Evolutionary conservation across 2,888 invertebrate genomes (phyloP).

Genomic region (Sturmia bella): DNA sequence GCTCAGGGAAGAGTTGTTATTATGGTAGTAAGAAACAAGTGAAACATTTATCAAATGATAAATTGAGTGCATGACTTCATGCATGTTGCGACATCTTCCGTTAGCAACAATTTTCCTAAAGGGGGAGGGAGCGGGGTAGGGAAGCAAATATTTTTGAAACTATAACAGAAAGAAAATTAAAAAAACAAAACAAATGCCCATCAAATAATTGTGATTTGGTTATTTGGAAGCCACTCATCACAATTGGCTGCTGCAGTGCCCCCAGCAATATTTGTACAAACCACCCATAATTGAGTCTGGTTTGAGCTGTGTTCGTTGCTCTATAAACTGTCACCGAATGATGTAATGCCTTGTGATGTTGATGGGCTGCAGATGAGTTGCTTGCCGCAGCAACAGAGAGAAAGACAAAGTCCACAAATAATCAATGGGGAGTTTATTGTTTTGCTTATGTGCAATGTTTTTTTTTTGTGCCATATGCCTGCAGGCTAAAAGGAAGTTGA

Average conservation of each 20-base stretch:
- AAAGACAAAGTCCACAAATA: slow-evolving; percentile 52
- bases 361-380: slow-evolving; percentile 59
- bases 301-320: slow-evolving; percentile 54
- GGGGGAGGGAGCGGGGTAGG: background rate
- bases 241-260: slow-evolving; percentile 75
- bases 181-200: slow-evolving; percentile 28
- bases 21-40: slow-evolving; percentile 55
- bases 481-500: slow-evolving; percentile 67
- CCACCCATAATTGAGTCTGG: slow-evolving; percentile 7
- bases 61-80: slow-evolving; percentile 82
- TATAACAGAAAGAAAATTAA: slow-evolving; percentile 12
- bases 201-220: slow-evolving; percentile 37
- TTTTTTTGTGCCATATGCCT: slow-evolving; percentile 53
- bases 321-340: slow-evolving; percentile 62
- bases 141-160: background rate
- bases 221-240: slow-evolving; percentile 67
- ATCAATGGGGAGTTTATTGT: slow-evolving; percentile 64
- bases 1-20: slow-evolving; percentile 43
- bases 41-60: slow-evolving; percentile 81
- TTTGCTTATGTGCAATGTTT: slow-evolving; percentile 42
- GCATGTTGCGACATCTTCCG: slow-evolving; percentile 78
- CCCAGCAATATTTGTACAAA: slow-evolving; percentile 69
- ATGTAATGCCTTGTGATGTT: slow-evolving; percentile 66
- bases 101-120: slow-evolving; percentile 58
- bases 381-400: too few relatives aligned